A percentile compares a stretch with the other conserved stretches of the same genome.
These are phyloP conservation scores for Philonicus albiceps DNA, from an alignment of 2,888 invertebrate species.

Conservation along the genomic window DNA sequence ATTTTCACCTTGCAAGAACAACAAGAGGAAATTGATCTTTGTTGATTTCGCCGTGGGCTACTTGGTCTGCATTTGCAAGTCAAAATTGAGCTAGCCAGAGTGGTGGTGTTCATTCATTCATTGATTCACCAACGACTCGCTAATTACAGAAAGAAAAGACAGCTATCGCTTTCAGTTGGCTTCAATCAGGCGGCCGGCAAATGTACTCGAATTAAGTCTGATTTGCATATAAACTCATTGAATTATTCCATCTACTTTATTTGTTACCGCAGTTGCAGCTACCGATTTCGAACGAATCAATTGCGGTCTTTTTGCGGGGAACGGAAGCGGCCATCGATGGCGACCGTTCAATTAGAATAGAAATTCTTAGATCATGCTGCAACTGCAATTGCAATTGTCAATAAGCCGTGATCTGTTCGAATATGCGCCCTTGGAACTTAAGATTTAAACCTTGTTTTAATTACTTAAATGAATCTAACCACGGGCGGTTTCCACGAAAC, in stretches of 20 bases:
- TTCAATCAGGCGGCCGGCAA: not conserved
- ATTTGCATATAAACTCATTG: conserved; percentile 28
- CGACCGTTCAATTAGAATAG: not conserved
- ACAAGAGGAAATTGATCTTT: not conserved
- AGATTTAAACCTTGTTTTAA: not conserved
- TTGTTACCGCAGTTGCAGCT: not conserved
- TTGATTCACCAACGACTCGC: conserved; percentile 9
- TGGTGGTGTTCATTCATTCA: conserved; percentile 15
- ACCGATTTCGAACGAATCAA: not conserved
- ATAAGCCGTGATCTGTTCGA: not conserved
- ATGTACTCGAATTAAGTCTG: conserved; percentile 6
- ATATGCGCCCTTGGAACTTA: not conserved
- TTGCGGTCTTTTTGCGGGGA: not conserved
- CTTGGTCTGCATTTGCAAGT: conserved; percentile 4
- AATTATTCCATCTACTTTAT: conserved; percentile 22
- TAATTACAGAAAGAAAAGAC: conserved; percentile 8
- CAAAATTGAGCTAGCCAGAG: not conserved
- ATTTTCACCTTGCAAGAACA: conserved; percentile 24
- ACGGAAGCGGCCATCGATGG: not conserved
- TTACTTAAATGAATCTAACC: not conserved
- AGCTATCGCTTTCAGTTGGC: not conserved
- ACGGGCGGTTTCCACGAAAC: not conserved
- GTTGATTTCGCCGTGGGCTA: not conserved
- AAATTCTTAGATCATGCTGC: not conserved
- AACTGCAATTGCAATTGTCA: not conserved